Evolutionary conservation across 1,140 invertebrate genomes (phyloP).

Genomic region (Globodera ellingtonae): DNA sequence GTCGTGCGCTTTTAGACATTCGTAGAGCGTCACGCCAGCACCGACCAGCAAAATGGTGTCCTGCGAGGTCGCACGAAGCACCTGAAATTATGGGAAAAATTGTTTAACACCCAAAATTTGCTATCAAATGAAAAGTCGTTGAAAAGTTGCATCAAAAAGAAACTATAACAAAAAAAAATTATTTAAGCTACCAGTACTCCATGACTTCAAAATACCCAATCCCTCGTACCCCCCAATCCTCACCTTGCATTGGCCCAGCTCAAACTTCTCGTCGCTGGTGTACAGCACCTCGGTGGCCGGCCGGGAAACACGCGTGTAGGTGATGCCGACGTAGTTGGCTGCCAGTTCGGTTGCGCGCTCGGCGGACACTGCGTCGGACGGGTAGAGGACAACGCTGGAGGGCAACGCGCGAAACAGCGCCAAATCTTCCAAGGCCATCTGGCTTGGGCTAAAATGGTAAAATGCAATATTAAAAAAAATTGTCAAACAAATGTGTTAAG

Average conservation of each 20-base stretch:
- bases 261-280: conserved; percentile 80
- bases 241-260: conserved; percentile 72
- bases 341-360: conserved; percentile 92
- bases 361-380: conserved; percentile 87
- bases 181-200: no score
- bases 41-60: conserved; percentile 85
- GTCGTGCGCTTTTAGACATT: conserved; percentile 83
- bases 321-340: conserved; percentile 91
- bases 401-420: conserved; percentile 92
- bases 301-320: conserved; percentile 91
- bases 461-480: conserved; percentile 65
- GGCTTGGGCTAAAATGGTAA: conserved; percentile 97
- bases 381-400: conserved; percentile 91
- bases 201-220: no score
- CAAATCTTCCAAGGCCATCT: conserved; percentile 98
- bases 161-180: conserved; percentile 16
- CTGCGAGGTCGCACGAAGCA: conserved; percentile 75
- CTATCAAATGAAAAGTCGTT: neutral
- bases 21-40: conserved; percentile 87
- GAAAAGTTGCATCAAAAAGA: neutral
- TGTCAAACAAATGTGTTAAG: no score
- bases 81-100: conserved; percentile 52
- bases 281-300: conserved; percentile 87
- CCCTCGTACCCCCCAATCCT: neutral
- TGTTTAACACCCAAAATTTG: neutral